Evolutionary conservation across 1,140 invertebrate species (phyloP).

Genomic region (Drosophila paulistorum): DNA sequence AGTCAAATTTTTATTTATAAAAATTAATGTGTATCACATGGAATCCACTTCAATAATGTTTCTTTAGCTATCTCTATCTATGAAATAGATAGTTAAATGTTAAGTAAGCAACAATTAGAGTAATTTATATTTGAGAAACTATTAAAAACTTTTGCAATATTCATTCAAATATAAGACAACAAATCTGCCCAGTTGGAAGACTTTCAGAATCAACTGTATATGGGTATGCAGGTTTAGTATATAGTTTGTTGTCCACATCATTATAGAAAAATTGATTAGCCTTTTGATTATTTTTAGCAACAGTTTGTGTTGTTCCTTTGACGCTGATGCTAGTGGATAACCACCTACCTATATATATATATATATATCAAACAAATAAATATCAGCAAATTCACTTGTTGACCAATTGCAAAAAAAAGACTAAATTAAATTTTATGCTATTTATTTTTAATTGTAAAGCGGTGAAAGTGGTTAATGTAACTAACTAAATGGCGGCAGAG

Average conservation of each 20-base stretch:
- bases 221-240: not conserved
- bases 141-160: no score
- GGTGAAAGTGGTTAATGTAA: constrained; percentile 27
- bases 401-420: constrained; percentile 50
- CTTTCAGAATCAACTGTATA: not conserved
- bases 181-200: not conserved
- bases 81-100: no score
- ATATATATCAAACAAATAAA: not conserved
- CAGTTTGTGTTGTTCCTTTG: constrained; percentile 57
- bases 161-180: no score
- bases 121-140: no score
- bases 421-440: constrained; percentile 6
- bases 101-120: no score
- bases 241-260: constrained; percentile 56
- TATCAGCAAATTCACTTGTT: constrained; percentile 54
- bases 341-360: constrained; percentile 11
- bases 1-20: no score
- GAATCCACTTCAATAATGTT: no score
- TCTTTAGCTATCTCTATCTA: no score
- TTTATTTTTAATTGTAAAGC: constrained; percentile 22
- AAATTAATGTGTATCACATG: no score
- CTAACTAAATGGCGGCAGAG: no score
- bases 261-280: constrained; percentile 70
- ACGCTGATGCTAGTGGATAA: constrained; percentile 38
- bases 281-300: constrained; percentile 73